Percentiles rank a stretch among this genome's conserved stretches.
phyloP scores from a whole-genome alignment of 2,113 vertebrate species.

The Axis porcinus region DNA sequence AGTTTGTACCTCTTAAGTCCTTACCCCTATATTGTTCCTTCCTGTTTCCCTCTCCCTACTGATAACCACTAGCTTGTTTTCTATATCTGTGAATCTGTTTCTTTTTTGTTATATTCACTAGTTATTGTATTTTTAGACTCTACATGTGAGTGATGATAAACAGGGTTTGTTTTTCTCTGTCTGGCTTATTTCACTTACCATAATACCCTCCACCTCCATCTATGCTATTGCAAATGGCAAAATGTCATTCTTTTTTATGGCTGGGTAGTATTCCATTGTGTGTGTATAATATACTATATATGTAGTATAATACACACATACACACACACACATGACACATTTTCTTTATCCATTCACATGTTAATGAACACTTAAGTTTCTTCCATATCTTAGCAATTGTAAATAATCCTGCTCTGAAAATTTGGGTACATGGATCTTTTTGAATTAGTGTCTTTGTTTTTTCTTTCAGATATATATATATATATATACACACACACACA shows the following conservation, averaged over 20 bases:
- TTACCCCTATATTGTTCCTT: neutral
- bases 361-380: neutral
- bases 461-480: neutral
- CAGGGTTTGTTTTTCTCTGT: neutral
- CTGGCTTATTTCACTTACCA: neutral
- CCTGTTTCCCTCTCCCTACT: neutral
- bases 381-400: neutral
- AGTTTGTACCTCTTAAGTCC: neutral
- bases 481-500: too few relatives aligned
- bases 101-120: neutral
- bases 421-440: neutral
- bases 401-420: neutral
- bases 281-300: neutral
- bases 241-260: neutral
- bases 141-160: neutral
- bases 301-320: neutral
- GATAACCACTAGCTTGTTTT: neutral
- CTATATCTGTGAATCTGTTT: neutral
- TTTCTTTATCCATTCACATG: neutral
- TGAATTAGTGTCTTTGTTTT: neutral
- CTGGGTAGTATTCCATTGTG: neutral
- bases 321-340: neutral
- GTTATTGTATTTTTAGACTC: neutral
- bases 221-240: neutral
- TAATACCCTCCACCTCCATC: neutral